These are phyloP conservation scores for Papilio helenus DNA, from an alignment of 1,140 invertebrate genomes.

Conservation along the genomic window DNA sequence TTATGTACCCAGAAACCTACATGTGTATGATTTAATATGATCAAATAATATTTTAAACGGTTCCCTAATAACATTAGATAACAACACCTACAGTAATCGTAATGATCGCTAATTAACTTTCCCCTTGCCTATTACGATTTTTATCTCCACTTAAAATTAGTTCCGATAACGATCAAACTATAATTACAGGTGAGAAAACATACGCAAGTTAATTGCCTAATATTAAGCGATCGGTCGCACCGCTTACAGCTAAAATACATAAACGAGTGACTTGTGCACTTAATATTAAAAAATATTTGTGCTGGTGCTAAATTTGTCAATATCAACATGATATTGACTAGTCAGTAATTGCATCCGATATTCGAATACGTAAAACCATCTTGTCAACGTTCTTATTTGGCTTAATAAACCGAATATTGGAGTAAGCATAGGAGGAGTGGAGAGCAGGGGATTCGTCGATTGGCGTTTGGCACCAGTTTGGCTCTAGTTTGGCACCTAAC, in stretches of 20 bases:
- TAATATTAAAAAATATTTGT: too few relatives aligned
- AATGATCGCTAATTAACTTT: not conserved
- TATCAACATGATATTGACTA: too few relatives aligned
- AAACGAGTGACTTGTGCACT: not conserved
- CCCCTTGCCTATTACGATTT: not conserved
- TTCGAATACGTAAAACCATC: too few relatives aligned
- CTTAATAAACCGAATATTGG: not conserved
- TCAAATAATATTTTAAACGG: not conserved
- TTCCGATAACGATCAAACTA: not conserved
- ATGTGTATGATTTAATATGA: too few relatives aligned
- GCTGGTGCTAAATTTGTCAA: too few relatives aligned
- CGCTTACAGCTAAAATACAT: not conserved
- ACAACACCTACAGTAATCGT: not conserved
- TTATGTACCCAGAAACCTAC: not conserved
- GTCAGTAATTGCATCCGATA: too few relatives aligned
- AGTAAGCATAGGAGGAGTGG: not conserved
- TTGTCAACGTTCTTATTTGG: too few relatives aligned
- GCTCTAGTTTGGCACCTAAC: slow-evolving; percentile 9
- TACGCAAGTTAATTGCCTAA: not conserved
- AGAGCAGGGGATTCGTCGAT: not conserved
- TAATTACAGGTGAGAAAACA: slow-evolving; percentile 16
- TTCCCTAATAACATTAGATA: not conserved
- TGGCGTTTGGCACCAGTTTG: not conserved
- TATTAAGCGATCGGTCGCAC: not conserved
- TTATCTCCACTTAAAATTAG: slow-evolving; percentile 3